Conservation (phyloP, 2,797 vertebrate species). For the Lithobates sylvaticus region DNA sequence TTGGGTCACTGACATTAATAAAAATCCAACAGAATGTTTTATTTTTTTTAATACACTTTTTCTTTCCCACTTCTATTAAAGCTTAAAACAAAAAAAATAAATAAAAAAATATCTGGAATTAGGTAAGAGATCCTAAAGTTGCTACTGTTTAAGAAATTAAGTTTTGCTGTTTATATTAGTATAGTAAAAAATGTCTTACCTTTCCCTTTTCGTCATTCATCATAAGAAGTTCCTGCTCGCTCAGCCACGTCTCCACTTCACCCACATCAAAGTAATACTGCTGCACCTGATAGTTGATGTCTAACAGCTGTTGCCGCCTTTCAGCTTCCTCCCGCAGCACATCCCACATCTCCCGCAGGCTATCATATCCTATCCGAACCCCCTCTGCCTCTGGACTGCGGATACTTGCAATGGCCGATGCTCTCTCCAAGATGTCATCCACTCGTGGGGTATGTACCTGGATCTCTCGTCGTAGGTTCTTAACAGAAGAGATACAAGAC, state of each 20-base stretch:
- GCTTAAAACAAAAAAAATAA: no score
- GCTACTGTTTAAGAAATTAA: no score
- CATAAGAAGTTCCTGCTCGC: constrained; percentile 95
- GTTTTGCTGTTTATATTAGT: not conserved
- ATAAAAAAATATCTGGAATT: no score
- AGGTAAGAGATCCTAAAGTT: no score
- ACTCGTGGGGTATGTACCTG: constrained; percentile 84
- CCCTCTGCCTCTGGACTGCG: constrained; percentile 85
- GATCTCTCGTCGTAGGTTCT: constrained; percentile 87
- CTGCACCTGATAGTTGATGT: constrained; percentile 91
- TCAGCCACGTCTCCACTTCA: constrained; percentile 94
- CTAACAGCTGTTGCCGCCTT: constrained; percentile 84
- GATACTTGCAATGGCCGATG: constrained; percentile 80
- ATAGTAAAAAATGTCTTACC: constrained; percentile 71
- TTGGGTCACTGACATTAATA: no score
- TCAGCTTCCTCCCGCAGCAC: constrained; percentile 84
- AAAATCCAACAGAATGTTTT: no score
- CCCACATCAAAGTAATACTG: constrained; percentile 92
- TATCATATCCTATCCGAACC: constrained; percentile 79
- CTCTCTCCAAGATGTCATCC: constrained; percentile 88
- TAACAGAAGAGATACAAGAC: not conserved
- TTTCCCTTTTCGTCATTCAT: constrained; percentile 97
- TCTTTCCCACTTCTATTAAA: no score
- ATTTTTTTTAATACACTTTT: no score
- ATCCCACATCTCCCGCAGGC: constrained; percentile 83